phyloP scores from a whole-genome alignment of 2,113 vertebrate species.

The Alces alces region DNA sequence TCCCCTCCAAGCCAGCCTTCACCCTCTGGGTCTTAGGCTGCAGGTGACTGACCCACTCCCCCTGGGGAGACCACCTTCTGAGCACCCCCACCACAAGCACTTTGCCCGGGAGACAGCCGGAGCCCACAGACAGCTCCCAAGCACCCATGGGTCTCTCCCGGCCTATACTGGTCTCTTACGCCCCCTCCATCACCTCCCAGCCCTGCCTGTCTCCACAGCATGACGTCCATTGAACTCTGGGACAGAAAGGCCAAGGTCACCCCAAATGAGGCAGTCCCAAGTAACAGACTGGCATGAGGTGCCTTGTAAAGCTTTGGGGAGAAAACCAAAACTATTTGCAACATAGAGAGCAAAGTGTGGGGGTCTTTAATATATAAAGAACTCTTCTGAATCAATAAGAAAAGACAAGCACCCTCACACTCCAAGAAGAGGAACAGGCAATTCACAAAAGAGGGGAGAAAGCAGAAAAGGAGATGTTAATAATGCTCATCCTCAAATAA shows the following conservation, averaged over 20 bases:
- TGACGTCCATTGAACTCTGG: not conserved
- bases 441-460: not conserved
- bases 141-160: not conserved
- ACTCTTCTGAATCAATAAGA: not conserved
- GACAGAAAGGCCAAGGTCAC: not conserved
- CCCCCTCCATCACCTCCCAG: not conserved
- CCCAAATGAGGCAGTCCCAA: not conserved
- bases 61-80: too few species aligned
- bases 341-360: not conserved
- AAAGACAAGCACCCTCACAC: not conserved
- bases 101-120: accelerated
- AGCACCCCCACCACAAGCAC: not conserved
- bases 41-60: not conserved
- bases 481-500: not conserved
- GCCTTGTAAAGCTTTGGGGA: not conserved
- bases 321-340: not conserved
- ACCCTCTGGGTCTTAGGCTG: not conserved
- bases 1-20: not conserved
- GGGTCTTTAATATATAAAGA: not conserved
- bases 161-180: accelerated
- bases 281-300: accelerated
- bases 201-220: not conserved
- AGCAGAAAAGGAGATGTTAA: not conserved
- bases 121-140: not conserved
- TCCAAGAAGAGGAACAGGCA: not conserved